Evolutionary conservation across 2,888 invertebrate genomes (phyloP), one percentile per base, ranked within the genome.

Genomic region (Mylabris sibirica): DNA sequence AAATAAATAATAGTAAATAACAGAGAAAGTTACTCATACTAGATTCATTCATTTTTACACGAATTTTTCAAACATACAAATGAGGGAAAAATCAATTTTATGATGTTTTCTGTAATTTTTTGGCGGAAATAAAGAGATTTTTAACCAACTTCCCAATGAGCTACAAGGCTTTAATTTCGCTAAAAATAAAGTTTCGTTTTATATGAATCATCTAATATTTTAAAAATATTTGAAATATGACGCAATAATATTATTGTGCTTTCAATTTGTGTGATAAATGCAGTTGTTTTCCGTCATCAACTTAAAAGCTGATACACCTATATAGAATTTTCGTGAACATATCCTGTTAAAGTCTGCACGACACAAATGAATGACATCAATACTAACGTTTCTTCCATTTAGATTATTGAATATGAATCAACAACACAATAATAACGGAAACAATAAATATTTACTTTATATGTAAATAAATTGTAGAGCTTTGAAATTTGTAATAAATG

Each of bases 401-500:
- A 73, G 72, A 73, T 79, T 78, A 78, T 79, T 79, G 77, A 76
- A 77, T 78, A 78, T 77, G 74, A 73, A 38, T 38, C 12, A 11
- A 38, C 12, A 11, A n/a, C n/a, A n/a, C n/a, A n/a, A n/a, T 38
- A 12, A 30, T 30, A 30, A 30, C 30, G 38, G 38, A 12, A 38
- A 14, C 14, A 38, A 38, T 38, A 38, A 38, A 38, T 24, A 57
- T 14, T 12, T 57, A 14, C 12, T 20, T 44, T 70, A 66, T 64
- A 38, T 64, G 30, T 30, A 30, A 30, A 30, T 30, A 71, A 68
- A 65, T 17, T 61, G 24, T 38, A 26, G 14, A 35, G 64, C 61
- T 79, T 80, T 78, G 80, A 80, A 81, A 81, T 81, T 79, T 75
- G 74, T 76, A 73, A 76, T 11, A 78, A 79, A 75, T 75, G 74